phyloP scores from a whole-genome alignment of 35 echinoderm and acorn worm genomes.

The Diadema setosum region DNA sequence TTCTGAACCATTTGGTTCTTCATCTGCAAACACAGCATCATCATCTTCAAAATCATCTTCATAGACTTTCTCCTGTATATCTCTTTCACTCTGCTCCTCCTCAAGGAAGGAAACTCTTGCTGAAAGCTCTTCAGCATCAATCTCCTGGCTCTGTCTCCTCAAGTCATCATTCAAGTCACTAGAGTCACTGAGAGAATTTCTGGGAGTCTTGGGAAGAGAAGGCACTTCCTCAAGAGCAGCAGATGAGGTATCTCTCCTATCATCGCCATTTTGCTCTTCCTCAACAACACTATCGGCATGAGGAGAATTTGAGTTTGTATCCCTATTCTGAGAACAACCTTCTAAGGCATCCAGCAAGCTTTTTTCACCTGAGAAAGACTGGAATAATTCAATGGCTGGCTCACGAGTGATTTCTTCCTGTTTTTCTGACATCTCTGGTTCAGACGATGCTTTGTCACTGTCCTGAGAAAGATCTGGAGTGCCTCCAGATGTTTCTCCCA shows the following conservation, averaged over 20 bases:
- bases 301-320: too few relatives aligned
- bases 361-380: too few relatives aligned
- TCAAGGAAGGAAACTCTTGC: neutral
- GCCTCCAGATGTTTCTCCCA: too few relatives aligned
- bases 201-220: neutral
- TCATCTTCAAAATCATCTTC: constrained; percentile 1
- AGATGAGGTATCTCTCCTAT: too few relatives aligned
- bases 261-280: neutral
- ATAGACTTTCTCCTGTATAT: neutral
- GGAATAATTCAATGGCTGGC: too few relatives aligned
- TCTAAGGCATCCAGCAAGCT: too few relatives aligned
- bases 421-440: too few relatives aligned
- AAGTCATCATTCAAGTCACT: neutral
- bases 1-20: neutral
- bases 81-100: neutral
- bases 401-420: too few relatives aligned
- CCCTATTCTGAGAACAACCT: too few relatives aligned
- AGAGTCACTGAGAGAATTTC: neutral
- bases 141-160: neutral
- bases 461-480: too few relatives aligned
- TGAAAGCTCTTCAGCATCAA: neutral
- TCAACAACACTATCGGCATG: neutral
- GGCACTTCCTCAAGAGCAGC: neutral
- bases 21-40: neutral
- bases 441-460: too few relatives aligned